A percentile compares a stretch with the other conserved stretches of the same genome.
Conservation (phyloP, 1,140 invertebrate species). For the Heliconius melpomene region DNA sequence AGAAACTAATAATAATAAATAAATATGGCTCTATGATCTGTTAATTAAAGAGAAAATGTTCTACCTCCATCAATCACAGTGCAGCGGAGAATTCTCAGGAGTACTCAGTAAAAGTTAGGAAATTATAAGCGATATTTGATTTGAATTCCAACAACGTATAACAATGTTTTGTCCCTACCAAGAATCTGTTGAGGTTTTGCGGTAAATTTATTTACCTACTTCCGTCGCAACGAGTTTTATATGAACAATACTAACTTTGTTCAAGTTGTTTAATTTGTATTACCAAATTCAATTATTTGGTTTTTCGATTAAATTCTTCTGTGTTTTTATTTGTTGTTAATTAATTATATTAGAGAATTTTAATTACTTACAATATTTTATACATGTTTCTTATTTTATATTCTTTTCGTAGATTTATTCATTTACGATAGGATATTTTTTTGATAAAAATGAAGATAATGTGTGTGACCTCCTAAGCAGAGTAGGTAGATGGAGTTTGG, state of each 20-base stretch:
- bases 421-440: no score
- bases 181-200: neutral
- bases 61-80: neutral
- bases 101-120: neutral
- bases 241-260: neutral
- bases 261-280: neutral
- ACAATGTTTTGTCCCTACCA: neutral
- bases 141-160: slow-evolving; percentile 2
- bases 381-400: no score
- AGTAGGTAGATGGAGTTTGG: no score
- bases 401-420: no score
- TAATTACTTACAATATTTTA: neutral
- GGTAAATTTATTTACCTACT: neutral
- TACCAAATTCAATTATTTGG: neutral
- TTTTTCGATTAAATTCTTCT: neutral
- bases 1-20: no score
- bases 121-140: neutral
- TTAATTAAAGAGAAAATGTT: neutral
- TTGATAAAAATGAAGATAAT: no score
- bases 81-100: neutral
- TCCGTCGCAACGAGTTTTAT: neutral
- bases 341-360: neutral
- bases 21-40: neutral
- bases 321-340: neutral
- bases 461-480: no score